Base-by-base conservation (phyloP, 1,140 invertebrate species). In the Anastrepha ludens region DNA sequence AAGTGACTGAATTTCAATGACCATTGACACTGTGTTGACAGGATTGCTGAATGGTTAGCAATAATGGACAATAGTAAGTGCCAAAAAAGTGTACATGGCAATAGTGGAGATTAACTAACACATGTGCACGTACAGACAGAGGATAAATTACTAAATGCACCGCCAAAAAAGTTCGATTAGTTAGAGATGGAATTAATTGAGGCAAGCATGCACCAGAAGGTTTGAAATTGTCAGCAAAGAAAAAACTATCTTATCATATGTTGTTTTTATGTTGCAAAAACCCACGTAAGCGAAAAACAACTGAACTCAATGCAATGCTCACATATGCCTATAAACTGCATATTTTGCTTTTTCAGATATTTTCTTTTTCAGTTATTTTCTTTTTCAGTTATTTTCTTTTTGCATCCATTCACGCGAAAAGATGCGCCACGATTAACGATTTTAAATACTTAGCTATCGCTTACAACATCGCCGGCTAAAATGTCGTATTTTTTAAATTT, bases 1-100 rank as follows among this genome's bases (percentile, higher is more conserved):
- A 81, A 81, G 47, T 81, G 47, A 81, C 2, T 81, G 74, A 55
- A 81, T 81, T 44, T 81, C 74, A 81, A 55, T 55, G 47, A 11
- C 47, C 50, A 81, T 81, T 81, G 44, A 81, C 44, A 55, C 55
- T 81, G 74, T 81, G 47, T 81, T 81, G 74, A 81, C 74, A 81
- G 9, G n/a, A 74, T 81, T 81, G 47, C 74, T 55, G 67, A 50
- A 81, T 29, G 50, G 74, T 58, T 81, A 20, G 47, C 74, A 55
- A 9, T 58, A 81, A 55, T 55, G 5, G 64, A 62, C n/a, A 62
- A 17, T 17, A 15, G 13, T 13, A 15, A 17, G 0, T 17, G 4
- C 9, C 15, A 62, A 55, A 55, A 8, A 55, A 55, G 11, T 55
- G 11, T 55, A 55, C 6, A 55, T 55, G 50, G 50, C 6, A 55